These are phyloP conservation scores for Agrotis exclamationis DNA, from an alignment of 2,888 invertebrate species.

Conservation along the genomic window DNA sequence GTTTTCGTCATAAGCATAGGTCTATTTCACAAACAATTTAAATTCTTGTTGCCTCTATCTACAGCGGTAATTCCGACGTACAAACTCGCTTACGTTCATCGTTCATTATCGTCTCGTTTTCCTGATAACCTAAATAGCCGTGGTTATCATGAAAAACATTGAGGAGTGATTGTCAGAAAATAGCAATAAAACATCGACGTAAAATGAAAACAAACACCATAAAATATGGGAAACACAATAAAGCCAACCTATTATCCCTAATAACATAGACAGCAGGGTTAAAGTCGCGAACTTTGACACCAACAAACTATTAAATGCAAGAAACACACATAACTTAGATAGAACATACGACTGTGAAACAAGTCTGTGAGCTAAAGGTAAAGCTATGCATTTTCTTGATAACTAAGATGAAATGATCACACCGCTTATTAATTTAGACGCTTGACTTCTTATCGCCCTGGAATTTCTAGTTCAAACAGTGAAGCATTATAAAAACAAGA, in stretches of 20 bases:
- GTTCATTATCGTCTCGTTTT: constrained; percentile 59
- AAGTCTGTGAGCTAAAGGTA: constrained; percentile 29
- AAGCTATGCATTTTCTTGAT: constrained; percentile 43
- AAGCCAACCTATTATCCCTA: constrained; percentile 28
- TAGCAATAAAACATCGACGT: neutral
- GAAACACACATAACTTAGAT: constrained; percentile 25
- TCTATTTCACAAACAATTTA: neutral
- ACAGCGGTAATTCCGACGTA: constrained; percentile 32
- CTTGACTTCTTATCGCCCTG: constrained; percentile 75
- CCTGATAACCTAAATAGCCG: constrained; percentile 71
- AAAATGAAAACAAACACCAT: constrained; percentile 18
- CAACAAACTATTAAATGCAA: constrained; percentile 38
- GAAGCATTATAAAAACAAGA: constrained; percentile 78
- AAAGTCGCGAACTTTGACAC: constrained; percentile 48
- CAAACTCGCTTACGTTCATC: constrained; percentile 29
- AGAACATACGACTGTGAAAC: constrained; percentile 31
- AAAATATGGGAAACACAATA: constrained; percentile 32
- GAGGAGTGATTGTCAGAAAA: constrained; percentile 24
- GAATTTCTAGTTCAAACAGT: constrained; percentile 85
- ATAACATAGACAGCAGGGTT: constrained; percentile 39
- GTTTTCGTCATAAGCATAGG: neutral
- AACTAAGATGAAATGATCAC: constrained; percentile 54
- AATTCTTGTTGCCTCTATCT: constrained; percentile 24
- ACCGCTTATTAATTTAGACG: constrained; percentile 59
- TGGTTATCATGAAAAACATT: constrained; percentile 61